Conservation (phyloP, 2,113 vertebrate species). For the Bufo bufo region DNA sequence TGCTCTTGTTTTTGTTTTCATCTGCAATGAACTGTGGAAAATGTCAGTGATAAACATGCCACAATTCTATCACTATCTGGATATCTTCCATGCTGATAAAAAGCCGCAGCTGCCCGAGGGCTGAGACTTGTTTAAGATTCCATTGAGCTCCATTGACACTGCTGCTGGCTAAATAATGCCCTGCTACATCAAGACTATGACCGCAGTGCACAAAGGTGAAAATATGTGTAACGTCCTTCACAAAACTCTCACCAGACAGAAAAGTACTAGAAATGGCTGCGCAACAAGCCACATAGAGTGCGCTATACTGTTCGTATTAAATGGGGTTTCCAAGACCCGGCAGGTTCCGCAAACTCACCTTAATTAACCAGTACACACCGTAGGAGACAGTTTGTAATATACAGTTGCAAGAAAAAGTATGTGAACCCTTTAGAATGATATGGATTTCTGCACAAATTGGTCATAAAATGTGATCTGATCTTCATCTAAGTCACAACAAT, state of each 20-base stretch:
- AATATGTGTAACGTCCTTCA: background rate
- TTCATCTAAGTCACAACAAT: no score
- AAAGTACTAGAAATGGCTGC: background rate
- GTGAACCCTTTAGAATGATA: no score
- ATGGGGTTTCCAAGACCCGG: no score
- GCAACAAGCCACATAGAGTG: no score
- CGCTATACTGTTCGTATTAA: no score
- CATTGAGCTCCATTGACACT: background rate
- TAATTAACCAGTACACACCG: no score
- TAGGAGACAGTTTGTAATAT: no score
- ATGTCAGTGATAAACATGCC: background rate
- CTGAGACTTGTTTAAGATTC: slow-evolving; percentile 24
- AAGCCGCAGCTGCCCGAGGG: background rate
- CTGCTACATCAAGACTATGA: background rate
- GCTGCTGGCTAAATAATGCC: background rate
- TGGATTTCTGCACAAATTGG: no score
- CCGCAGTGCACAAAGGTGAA: background rate
- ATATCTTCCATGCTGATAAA: slow-evolving; percentile 28
- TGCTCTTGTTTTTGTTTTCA: slow-evolving; percentile 48
- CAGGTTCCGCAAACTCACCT: no score
- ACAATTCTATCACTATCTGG: slow-evolving; percentile 11
- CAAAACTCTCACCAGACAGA: background rate
- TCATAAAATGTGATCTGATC: no score
- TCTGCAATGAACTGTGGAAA: slow-evolving; percentile 12
- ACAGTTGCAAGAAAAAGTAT: no score